Conservation (phyloP, 2,888 invertebrate species). For the Glyphotaelius pellucidus region DNA sequence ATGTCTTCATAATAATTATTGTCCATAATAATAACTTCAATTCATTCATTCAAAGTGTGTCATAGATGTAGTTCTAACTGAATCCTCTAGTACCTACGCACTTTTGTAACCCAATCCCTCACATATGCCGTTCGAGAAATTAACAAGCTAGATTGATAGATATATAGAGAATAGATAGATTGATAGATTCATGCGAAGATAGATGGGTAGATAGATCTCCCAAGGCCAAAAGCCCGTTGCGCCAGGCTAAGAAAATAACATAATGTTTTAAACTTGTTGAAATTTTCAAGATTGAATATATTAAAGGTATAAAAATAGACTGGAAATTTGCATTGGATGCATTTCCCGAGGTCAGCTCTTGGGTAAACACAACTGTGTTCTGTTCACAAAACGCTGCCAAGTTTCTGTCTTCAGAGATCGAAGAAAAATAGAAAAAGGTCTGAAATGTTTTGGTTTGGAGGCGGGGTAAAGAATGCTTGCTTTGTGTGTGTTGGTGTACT, state of each 20-base stretch:
- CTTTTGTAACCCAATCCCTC: neutral
- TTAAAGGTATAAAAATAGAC: constrained; percentile 48
- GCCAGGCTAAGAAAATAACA: neutral
- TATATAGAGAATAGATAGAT: neutral
- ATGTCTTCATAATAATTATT: too few relatives aligned
- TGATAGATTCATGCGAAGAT: neutral
- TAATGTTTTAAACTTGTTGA: constrained; percentile 10
- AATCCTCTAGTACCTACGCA: neutral
- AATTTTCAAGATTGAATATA: constrained; percentile 14
- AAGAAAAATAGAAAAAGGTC: constrained; percentile 38
- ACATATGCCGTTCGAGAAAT: neutral
- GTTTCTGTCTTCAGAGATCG: constrained; percentile 44
- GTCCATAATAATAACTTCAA: too few relatives aligned
- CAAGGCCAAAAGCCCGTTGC: neutral
- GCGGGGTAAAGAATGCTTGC: constrained; percentile 2
- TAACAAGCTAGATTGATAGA: neutral
- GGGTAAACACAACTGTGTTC: constrained; percentile 50
- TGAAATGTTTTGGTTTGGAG: constrained; percentile 8
- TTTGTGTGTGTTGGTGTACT: neutral
- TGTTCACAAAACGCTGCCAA: constrained; percentile 45
- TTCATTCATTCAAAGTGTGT: too few relatives aligned
- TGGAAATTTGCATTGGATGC: constrained; percentile 51
- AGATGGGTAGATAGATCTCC: neutral
- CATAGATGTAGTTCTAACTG: neutral
- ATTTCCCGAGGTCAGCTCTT: constrained; percentile 52